These are phyloP conservation scores for Drosophila flavopinicola DNA, from an alignment of 2,888 invertebrate genomes.

Conservation along the genomic window DNA sequence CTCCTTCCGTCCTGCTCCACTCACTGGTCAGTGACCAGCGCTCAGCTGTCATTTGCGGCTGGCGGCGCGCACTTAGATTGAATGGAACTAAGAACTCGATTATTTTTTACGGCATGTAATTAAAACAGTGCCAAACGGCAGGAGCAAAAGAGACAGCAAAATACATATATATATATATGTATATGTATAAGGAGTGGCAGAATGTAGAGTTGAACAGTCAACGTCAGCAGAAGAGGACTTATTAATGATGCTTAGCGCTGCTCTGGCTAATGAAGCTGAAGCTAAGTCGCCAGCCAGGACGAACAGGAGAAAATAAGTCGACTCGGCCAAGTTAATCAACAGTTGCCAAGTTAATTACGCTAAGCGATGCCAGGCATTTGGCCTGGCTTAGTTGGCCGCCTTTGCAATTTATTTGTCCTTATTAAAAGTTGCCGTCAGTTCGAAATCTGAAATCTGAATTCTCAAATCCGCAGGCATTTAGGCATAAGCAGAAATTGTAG, in stretches of 20 bases:
- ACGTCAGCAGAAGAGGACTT: constrained; percentile 65
- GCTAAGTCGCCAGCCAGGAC: constrained; percentile 30
- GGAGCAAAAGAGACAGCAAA: background rate
- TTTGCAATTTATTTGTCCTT: constrained; percentile 63
- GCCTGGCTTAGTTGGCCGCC: constrained; percentile 41
- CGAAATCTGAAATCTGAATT: constrained; percentile 23
- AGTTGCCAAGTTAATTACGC: constrained; percentile 74
- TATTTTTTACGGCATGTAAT: constrained; percentile 72
- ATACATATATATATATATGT: background rate
- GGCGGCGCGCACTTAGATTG: constrained; percentile 51
- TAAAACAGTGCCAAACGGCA: constrained; percentile 50
- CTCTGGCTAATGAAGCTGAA: constrained; percentile 60
- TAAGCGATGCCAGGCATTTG: constrained; percentile 57
- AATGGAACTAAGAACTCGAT: constrained; percentile 71
- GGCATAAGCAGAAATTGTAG: constrained; percentile 43
- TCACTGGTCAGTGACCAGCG: constrained; percentile 65
- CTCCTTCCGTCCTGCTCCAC: constrained; percentile 1
- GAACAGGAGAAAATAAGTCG: background rate
- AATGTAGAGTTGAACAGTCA: constrained; percentile 46
- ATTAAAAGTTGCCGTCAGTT: constrained; percentile 52
- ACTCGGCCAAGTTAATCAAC: constrained; percentile 58
- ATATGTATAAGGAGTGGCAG: background rate
- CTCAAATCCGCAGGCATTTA: constrained; percentile 6
- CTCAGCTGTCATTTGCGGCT: constrained; percentile 47
- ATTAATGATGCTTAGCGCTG: constrained; percentile 67